Evolutionary conservation across 2,888 invertebrate genomes (phyloP).

Genomic region (Nymphalis urticae): DNA sequence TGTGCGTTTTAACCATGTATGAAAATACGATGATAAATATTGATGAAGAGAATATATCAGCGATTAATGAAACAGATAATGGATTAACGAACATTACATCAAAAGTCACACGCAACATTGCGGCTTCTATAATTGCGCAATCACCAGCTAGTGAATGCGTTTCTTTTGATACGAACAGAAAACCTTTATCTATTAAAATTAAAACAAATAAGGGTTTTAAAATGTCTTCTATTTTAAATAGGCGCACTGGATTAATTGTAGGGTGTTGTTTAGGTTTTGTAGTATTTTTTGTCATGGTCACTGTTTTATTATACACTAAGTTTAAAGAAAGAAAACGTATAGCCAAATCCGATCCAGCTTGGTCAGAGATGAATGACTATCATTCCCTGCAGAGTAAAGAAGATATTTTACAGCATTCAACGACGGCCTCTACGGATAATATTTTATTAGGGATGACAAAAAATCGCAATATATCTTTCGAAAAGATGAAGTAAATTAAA

Average conservation of each 20-base stretch:
- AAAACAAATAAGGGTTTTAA: constrained; percentile 60
- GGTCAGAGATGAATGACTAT: constrained; percentile 77
- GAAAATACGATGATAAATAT: constrained; percentile 58
- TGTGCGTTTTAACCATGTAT: constrained; percentile 67
- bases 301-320: constrained; percentile 72
- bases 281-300: constrained; percentile 75
- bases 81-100: constrained; percentile 51
- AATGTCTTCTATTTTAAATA: constrained; percentile 62
- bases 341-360: constrained; percentile 72
- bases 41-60: constrained; percentile 49
- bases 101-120: constrained; percentile 63
- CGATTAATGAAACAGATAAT: constrained; percentile 53
- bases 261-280: constrained; percentile 73
- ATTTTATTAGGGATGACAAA: constrained; percentile 75
- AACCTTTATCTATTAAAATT: constrained; percentile 53
- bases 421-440: constrained; percentile 75
- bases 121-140: constrained; percentile 63
- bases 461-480: constrained; percentile 62
- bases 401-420: constrained; percentile 71
- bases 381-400: constrained; percentile 76
- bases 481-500: constrained; percentile 51
- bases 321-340: constrained; percentile 75
- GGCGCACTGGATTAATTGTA: constrained; percentile 73
- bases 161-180: constrained; percentile 69
- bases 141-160: constrained; percentile 74